phyloP scores from a whole-genome alignment of 2,888 invertebrate species.

The Melipona bicolor region DNA sequence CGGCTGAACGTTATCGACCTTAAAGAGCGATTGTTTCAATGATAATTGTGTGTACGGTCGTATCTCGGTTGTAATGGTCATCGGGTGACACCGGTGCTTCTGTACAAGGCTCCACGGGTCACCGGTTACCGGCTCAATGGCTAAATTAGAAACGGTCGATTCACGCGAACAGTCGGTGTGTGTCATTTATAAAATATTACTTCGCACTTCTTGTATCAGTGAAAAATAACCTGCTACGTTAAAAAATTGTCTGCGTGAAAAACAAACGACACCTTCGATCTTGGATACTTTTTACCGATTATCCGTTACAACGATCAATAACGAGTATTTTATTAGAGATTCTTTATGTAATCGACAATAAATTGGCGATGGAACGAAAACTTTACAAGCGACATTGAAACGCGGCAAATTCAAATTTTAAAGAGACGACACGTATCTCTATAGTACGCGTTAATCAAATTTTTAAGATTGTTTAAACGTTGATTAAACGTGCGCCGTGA shows the following conservation, averaged over 20 bases:
- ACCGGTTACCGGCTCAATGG: not conserved
- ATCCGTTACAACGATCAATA: not conserved
- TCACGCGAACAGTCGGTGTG: not conserved
- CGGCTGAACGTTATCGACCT: not conserved
- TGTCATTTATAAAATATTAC: not conserved
- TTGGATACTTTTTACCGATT: not conserved
- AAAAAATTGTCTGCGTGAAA: not conserved
- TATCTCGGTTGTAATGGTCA: not conserved
- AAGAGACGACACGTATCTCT: not conserved
- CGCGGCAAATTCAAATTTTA: not conserved
- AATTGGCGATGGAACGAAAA: not conserved
- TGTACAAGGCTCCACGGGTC: not conserved
- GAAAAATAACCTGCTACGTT: not conserved
- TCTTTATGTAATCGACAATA: not conserved
- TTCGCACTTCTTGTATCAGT: not conserved
- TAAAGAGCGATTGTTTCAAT: not conserved
- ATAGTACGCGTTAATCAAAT: not conserved
- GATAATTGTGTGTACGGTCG: not conserved
- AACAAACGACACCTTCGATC: not conserved
- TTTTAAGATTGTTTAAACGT: not conserved
- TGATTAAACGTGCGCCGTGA: not conserved
- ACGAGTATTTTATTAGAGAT: not conserved
- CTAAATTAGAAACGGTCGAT: not conserved
- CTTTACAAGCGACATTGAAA: not conserved
- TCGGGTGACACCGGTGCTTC: not conserved